Percentiles rank a stretch among this genome's conserved stretches.
Conservation (phyloP, 2,113 vertebrate genomes). For the Myotis yumanensis region DNA sequence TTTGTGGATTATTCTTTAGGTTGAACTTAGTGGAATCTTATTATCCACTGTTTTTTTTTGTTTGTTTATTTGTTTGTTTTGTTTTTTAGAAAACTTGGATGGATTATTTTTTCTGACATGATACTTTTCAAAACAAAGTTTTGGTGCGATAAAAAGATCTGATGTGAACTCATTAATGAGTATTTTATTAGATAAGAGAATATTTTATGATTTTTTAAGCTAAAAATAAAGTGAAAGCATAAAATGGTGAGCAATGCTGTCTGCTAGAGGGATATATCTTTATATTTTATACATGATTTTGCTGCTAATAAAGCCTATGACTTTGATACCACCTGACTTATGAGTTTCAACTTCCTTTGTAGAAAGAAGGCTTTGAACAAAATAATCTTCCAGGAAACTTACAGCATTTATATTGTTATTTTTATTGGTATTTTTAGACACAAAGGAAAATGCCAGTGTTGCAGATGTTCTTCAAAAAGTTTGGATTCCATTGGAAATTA, state of each 20-base stretch:
- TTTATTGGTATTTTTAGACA: slow-evolving; percentile 83
- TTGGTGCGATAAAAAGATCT: background rate
- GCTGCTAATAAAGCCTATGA: background rate
- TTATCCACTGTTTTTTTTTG: background rate
- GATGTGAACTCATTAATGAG: background rate
- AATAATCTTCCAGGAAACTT: background rate
- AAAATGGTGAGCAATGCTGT: background rate
- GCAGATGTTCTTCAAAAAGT: slow-evolving; percentile 86
- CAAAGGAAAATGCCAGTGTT: slow-evolving; percentile 85
- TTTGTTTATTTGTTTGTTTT: too few species aligned
- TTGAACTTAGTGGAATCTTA: background rate
- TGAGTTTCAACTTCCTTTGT: slow-evolving; percentile 8
- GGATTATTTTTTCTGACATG: slow-evolving; percentile 32
- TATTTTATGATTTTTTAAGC: background rate
- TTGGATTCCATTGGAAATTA: slow-evolving; percentile 86
- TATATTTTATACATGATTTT: background rate
- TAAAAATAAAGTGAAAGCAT: background rate
- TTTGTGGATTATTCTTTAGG: background rate
- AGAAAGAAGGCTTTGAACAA: background rate
- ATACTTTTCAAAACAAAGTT: background rate
- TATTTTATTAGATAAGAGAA: background rate
- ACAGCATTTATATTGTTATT: background rate
- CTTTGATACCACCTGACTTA: background rate
- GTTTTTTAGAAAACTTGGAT: background rate
- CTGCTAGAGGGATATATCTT: background rate